Evolutionary conservation across 1,140 invertebrate genomes (phyloP), one percentile per base, ranked within the genome.

Genomic region (Microplitis demolitor): DNA sequence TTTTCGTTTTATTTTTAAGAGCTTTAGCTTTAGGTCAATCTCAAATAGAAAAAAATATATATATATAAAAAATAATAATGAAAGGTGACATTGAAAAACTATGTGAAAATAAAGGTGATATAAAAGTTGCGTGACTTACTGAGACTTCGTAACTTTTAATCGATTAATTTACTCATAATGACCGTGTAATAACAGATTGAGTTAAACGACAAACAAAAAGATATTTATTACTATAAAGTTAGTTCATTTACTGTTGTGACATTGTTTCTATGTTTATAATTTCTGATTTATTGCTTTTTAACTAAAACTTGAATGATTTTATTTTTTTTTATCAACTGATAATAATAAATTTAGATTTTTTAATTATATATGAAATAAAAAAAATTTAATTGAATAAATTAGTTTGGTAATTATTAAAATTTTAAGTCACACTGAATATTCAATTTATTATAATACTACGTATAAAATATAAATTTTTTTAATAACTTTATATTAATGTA

Each of bases 111-210:
- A 56, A 31, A 33, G 34, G 67, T 14, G 31, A 56, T 45, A 69
- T 14, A 45, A 69, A 54, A 45, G 33, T 69, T 31, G 67, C 67
- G 67, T 69, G 67, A 69, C 54, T 69, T 54, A 54, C 58, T 54
- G 60, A 68, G 50, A 34, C 56, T 56, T 5, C 35, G 14, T 60
- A 66, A 45, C 35, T 69, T 69, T 31, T 11, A 37, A 69, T 69
- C 67, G 67, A 69, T 69, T 37, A 9, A 24, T 24, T 31, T 31
- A 9, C 56, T 45, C 67, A 16, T 11, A 56, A 34, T 34, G n/a
- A 69, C 45, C 66, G 39, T 58, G 53, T 60, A 45, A 53, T 58
- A 60, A 54, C 6, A 24, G 56, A 58, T 58, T 58, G 24, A 58
- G 56, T 31, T 54, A 45, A 39, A 37, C 35, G 51, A 54, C 56